Conservation (phyloP, 2,888 invertebrate species). For the Listrodromus nycthemerus region DNA sequence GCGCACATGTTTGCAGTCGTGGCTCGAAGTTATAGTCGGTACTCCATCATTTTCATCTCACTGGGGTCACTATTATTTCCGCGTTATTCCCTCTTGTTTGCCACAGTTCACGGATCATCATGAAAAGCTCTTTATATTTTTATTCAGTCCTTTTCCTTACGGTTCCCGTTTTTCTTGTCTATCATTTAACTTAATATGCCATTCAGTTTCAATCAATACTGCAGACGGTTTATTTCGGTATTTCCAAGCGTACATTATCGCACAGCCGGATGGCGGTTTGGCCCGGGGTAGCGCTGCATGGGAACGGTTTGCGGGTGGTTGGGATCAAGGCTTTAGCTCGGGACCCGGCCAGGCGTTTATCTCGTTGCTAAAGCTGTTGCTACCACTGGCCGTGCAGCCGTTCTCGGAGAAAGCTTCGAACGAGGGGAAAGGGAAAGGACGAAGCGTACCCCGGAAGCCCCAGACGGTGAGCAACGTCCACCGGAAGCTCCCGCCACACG, state of each 20-base stretch:
- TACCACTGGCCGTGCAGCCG: slow-evolving; percentile 1
- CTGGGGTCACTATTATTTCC: background rate
- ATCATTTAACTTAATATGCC: background rate
- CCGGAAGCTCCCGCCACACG: slow-evolving; percentile 61
- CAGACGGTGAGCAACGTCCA: slow-evolving; percentile 66
- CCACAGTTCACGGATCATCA: background rate
- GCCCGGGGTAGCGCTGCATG: background rate
- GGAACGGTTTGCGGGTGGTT: slow-evolving; percentile 16
- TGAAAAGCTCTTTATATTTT: too few species aligned
- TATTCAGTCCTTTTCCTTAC: background rate
- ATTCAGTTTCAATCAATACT: slow-evolving; percentile 9
- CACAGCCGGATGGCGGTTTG: slow-evolving; percentile 28
- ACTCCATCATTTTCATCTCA: background rate
- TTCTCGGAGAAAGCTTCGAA: slow-evolving; percentile 19
- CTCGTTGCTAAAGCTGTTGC: slow-evolving; percentile 50
- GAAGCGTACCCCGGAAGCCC: slow-evolving; percentile 48
- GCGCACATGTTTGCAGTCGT: background rate
- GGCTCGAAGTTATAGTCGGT: background rate
- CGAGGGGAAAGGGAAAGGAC: slow-evolving; percentile 42
- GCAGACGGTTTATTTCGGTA: background rate
- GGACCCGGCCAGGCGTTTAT: slow-evolving; percentile 56
- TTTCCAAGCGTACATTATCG: slow-evolving; percentile 14
- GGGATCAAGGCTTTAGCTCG: slow-evolving; percentile 20
- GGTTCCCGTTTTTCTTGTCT: background rate
- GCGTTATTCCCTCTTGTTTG: background rate